phyloP scores from a whole-genome alignment of 2,113 vertebrate genomes.

The Saccopteryx bilineata region DNA sequence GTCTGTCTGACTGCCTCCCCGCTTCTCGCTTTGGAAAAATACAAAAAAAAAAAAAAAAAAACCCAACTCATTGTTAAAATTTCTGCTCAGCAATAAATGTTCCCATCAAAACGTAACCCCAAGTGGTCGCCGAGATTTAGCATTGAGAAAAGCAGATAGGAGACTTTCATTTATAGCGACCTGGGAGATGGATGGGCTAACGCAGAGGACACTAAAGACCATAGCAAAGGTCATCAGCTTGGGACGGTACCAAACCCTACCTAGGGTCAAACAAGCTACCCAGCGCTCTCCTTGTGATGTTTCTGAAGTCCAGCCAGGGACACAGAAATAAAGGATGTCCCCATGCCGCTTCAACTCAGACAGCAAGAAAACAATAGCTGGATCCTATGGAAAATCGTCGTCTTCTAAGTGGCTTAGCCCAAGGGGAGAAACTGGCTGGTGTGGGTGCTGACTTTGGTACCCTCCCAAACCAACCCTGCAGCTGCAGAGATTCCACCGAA shows the following conservation, averaged over 20 bases:
- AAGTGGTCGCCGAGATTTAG: background rate
- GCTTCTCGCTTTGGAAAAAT: too few relatives aligned
- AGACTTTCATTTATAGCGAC: constrained; percentile 20
- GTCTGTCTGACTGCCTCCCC: too few relatives aligned
- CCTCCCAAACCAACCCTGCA: background rate
- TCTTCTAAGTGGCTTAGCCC: background rate
- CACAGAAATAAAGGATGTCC: background rate
- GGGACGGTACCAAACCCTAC: background rate
- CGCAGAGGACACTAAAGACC: background rate
- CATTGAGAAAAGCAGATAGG: background rate
- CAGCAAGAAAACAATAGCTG: background rate
- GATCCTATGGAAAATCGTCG: background rate
- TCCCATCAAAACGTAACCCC: background rate
- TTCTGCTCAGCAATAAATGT: background rate
- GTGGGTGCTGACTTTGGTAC: background rate
- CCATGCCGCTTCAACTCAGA: background rate
- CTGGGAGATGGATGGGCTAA: background rate
- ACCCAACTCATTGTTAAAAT: constrained; percentile 19
- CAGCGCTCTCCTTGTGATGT: background rate
- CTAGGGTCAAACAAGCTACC: background rate
- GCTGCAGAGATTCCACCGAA: background rate
- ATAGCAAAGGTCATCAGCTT: background rate
- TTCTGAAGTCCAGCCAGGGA: background rate
- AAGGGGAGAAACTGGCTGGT: background rate
- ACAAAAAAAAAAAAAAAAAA: too few relatives aligned